Percentiles rank a stretch among this genome's conserved stretches.
phyloP scores from a whole-genome alignment of 2,888 invertebrate species.

The Willowsia nigromaculata region DNA sequence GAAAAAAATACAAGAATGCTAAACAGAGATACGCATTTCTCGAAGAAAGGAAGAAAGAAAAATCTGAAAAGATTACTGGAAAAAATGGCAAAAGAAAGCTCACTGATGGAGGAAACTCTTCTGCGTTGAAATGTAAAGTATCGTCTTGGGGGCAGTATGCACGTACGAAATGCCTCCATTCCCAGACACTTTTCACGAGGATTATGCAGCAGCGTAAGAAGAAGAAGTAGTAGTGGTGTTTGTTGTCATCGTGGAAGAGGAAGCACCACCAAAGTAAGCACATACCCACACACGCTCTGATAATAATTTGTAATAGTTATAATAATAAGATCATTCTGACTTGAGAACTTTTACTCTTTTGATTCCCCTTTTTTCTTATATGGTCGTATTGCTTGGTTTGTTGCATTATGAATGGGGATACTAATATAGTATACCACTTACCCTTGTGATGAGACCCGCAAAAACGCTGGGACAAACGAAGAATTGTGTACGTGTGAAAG shows the following conservation, averaged over 20 bases:
- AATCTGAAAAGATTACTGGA: constrained; percentile 74
- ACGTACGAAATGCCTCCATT: constrained; percentile 70
- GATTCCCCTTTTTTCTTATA: neutral
- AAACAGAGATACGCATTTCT: constrained; percentile 57
- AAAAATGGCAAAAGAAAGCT: constrained; percentile 73
- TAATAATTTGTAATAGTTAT: neutral
- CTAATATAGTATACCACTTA: too few relatives aligned
- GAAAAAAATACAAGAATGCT: constrained; percentile 23
- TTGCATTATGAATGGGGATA: neutral
- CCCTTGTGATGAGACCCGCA: too few relatives aligned
- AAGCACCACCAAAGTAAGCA: neutral
- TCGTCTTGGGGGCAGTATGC: constrained; percentile 76
- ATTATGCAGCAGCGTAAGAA: constrained; percentile 55
- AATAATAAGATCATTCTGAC: constrained; percentile 47
- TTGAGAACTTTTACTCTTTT: constrained; percentile 15
- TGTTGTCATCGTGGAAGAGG: neutral
- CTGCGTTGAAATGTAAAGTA: constrained; percentile 76
- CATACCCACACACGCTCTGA: constrained; percentile 39
- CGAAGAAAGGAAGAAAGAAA: constrained; percentile 49
- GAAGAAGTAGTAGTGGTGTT: neutral
- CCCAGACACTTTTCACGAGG: constrained; percentile 66
- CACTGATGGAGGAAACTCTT: constrained; percentile 71
- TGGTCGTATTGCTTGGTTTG: neutral
- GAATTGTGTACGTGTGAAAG: too few relatives aligned
- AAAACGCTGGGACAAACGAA: too few relatives aligned